Percentiles rank a stretch among this genome's conserved stretches.
These are phyloP conservation scores for Strigamia maritima DNA, from an alignment of 2,888 invertebrate species.

Conservation along the genomic window DNA sequence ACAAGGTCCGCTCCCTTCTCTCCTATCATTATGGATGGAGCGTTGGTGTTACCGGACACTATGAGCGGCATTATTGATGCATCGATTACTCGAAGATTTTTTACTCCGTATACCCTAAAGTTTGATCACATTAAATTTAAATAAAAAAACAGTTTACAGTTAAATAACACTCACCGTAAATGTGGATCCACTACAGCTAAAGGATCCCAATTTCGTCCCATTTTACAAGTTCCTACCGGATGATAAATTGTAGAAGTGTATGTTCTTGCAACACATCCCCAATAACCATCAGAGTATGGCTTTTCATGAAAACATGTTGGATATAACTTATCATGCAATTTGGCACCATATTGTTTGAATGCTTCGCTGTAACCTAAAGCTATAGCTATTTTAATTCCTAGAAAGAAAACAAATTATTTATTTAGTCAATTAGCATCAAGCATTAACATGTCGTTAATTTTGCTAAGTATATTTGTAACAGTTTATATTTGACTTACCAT, in stretches of 20 bases:
- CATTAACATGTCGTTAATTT: too few species aligned
- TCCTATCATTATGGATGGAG: constrained; percentile 76
- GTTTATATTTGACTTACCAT: constrained; percentile 54
- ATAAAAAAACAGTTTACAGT: neutral
- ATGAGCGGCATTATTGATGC: constrained; percentile 77
- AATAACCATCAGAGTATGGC: constrained; percentile 40
- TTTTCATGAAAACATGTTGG: constrained; percentile 45
- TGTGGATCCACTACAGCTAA: constrained; percentile 40
- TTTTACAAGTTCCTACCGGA: constrained; percentile 39
- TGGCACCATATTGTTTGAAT: constrained; percentile 44
- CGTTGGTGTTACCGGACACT: constrained; percentile 72
- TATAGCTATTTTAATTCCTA: constrained; percentile 45
- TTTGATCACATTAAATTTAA: neutral
- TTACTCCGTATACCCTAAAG: constrained; percentile 62
- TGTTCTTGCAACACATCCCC: constrained; percentile 39
- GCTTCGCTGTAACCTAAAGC: constrained; percentile 44
- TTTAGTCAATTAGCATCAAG: too few species aligned
- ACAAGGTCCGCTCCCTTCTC: constrained; percentile 80
- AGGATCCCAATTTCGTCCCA: constrained; percentile 38
- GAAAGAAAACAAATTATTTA: neutral
- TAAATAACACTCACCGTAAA: constrained; percentile 35
- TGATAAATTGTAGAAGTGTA: constrained; percentile 38
- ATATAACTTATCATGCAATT: constrained; percentile 42
- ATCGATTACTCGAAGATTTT: constrained; percentile 69
- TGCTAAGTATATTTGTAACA: neutral